Conservation (phyloP, 2,113 vertebrate genomes). For the Ochotona princeps region DNA sequence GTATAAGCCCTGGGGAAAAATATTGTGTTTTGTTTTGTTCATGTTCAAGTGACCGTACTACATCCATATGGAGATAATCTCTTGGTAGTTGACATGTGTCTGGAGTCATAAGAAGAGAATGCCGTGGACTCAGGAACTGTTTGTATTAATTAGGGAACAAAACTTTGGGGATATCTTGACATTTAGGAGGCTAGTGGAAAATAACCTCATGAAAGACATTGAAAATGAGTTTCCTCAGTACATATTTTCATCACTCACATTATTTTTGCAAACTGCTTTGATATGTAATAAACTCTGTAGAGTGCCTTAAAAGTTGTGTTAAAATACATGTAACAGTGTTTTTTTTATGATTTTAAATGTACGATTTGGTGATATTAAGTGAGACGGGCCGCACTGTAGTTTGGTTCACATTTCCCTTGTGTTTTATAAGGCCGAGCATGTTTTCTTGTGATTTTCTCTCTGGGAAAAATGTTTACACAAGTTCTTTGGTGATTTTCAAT, state of each 20-base stretch:
- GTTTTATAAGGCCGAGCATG: not conserved
- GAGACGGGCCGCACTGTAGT: not conserved
- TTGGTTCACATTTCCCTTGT: not conserved
- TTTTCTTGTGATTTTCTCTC: not conserved
- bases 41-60: not conserved
- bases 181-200: not conserved
- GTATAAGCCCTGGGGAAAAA: fast-evolving
- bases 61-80: not conserved
- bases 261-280: not conserved
- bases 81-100: not conserved
- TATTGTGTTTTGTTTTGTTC: not conserved
- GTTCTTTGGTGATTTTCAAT: not conserved
- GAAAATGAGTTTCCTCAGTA: not conserved
- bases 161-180: not conserved
- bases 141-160: not conserved
- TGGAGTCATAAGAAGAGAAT: not conserved
- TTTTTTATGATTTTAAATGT: not conserved
- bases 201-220: not conserved
- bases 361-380: not conserved
- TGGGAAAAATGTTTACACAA: not conserved
- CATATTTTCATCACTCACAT: not conserved
- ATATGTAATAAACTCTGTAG: not conserved
- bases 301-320: not conserved
- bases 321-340: not conserved
- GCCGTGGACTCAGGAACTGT: not conserved